A percentile compares a stretch with the other conserved stretches of the same genome.
Evolutionary conservation across 2,113 vertebrate genomes (phyloP).

Genomic region (Dolichotis patagonum): DNA sequence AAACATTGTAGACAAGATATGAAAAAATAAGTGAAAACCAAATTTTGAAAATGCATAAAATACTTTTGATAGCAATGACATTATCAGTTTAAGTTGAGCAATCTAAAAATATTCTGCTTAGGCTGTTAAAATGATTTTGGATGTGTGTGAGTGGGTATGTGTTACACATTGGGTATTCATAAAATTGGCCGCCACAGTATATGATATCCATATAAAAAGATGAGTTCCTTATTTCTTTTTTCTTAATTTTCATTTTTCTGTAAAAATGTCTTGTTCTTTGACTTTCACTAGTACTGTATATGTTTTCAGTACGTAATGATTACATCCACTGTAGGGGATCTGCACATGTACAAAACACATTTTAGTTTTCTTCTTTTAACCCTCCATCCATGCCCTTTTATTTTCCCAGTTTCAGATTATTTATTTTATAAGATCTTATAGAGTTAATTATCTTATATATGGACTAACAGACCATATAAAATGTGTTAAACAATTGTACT

Average conservation of each 20-base stretch:
- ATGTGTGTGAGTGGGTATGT: neutral
- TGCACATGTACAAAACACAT: neutral
- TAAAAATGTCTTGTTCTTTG: neutral
- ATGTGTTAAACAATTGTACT: neutral
- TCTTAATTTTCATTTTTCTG: neutral
- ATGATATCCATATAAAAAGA: neutral
- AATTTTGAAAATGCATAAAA: slow-evolving; percentile 16
- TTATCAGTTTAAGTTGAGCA: neutral
- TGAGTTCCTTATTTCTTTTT: neutral
- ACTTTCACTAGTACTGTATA: neutral
- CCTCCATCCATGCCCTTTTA: neutral
- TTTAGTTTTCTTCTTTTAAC: neutral
- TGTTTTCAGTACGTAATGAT: neutral
- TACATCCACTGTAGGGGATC: neutral
- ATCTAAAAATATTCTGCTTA: neutral
- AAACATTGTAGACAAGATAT: neutral
- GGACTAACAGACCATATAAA: neutral
- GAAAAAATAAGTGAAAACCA: neutral
- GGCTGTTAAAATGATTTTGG: neutral
- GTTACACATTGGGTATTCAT: neutral
- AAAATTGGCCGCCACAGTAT: neutral
- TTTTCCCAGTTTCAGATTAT: neutral
- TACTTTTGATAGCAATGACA: neutral
- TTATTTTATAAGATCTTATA: neutral
- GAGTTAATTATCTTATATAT: neutral